These are phyloP conservation scores for Pipistrellus pipistrellus DNA, from an alignment of 2,797 vertebrate genomes.

Conservation along the genomic window DNA sequence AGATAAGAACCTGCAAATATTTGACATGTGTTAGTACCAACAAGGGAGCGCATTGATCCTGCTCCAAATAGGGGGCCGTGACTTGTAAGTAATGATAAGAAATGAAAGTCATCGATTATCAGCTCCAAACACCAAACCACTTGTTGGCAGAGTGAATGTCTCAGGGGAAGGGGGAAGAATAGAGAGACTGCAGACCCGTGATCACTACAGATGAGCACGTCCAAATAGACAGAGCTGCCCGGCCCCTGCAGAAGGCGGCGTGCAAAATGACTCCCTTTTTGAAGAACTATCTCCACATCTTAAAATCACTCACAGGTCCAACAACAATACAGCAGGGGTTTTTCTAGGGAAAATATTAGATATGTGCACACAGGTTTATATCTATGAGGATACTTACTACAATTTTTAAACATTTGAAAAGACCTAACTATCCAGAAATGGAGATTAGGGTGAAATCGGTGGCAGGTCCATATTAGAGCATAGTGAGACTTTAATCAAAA, in stretches of 20 bases:
- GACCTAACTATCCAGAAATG: not conserved
- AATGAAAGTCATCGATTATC: slow-evolving; percentile 79
- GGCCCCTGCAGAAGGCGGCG: not conserved
- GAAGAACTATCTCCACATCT: not conserved
- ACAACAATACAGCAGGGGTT: not conserved
- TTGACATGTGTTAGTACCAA: slow-evolving; percentile 68
- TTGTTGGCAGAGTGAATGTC: slow-evolving; percentile 72
- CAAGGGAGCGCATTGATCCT: slow-evolving; percentile 69
- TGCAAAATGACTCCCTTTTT: not conserved
- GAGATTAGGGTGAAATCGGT: slow-evolving; percentile 38
- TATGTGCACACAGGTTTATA: not conserved
- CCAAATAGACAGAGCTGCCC: slow-evolving; percentile 1
- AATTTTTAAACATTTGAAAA: slow-evolving; percentile 57
- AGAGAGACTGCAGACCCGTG: not conserved
- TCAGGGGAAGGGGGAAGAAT: slow-evolving; percentile 39
- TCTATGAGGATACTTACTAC: not conserved
- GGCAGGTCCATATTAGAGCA: not conserved
- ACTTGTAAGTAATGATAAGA: slow-evolving; percentile 76
- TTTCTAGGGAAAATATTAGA: not conserved
- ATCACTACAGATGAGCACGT: not conserved
- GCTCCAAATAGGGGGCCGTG: slow-evolving; percentile 24
- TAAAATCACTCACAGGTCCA: not conserved
- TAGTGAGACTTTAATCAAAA: not conserved
- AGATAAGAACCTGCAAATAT: slow-evolving; percentile 78
- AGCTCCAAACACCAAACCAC: slow-evolving; percentile 66